These are phyloP conservation scores for Caenorhabditis remanei DNA, from an alignment of 1,140 invertebrate genomes.

Conservation along the genomic window DNA sequence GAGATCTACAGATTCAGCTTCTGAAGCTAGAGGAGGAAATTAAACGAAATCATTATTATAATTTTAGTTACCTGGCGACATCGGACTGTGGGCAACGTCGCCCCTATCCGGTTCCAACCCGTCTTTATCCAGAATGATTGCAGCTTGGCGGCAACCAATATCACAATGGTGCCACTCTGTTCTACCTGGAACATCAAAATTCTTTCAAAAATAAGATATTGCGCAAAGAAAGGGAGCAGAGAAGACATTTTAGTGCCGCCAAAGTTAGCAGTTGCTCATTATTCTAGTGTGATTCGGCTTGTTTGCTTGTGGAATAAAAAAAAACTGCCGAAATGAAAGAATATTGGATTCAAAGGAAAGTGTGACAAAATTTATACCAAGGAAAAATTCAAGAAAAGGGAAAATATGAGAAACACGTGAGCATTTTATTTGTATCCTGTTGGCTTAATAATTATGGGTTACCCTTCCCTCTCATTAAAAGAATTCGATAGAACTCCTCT, in stretches of 20 bases:
- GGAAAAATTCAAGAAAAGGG: background rate
- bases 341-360: too few species aligned
- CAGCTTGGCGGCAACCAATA: conserved; percentile 46
- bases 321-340: too few species aligned
- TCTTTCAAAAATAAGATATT: background rate
- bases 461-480: background rate
- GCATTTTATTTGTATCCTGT: background rate
- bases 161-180: conserved; percentile 49
- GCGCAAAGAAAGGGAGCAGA: background rate
- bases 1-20: conserved; percentile 1
- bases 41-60: background rate
- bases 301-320: background rate
- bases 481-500: background rate
- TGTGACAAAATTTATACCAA: too few species aligned
- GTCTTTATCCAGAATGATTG: conserved; percentile 49
- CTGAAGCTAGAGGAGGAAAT: background rate
- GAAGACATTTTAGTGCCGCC: background rate
- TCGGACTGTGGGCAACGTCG: conserved; percentile 33
- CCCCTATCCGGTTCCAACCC: conserved; percentile 44
- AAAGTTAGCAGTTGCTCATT: background rate
- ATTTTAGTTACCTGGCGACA: background rate
- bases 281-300: background rate
- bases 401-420: background rate
- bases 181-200: background rate
- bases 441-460: background rate